These are phyloP conservation scores for Neostethus bicornis DNA, from an alignment of 2,797 vertebrate genomes.

Conservation along the genomic window DNA sequence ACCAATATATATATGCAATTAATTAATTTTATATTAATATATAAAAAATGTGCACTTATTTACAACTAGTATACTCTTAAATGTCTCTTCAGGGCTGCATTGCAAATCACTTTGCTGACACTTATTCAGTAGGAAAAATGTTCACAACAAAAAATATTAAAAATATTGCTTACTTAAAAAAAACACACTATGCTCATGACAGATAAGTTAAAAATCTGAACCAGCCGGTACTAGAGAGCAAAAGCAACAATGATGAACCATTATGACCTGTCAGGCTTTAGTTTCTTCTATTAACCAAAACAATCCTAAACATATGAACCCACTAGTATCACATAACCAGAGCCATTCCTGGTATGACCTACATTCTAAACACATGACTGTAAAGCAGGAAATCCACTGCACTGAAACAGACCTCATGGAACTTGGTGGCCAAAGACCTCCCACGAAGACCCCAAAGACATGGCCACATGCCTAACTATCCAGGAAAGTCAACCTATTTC, in stretches of 20 bases:
- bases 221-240: slow-evolving; percentile 26
- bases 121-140: background rate
- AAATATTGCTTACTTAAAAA: too few relatives aligned
- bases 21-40: too few relatives aligned
- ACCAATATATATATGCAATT: too few relatives aligned
- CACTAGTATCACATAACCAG: slow-evolving; percentile 36
- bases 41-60: too few relatives aligned
- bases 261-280: slow-evolving; percentile 9
- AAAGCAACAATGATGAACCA: slow-evolving; percentile 14
- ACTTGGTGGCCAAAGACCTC: slow-evolving; percentile 33
- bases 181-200: background rate
- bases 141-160: background rate
- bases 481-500: slow-evolving; percentile 61
- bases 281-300: slow-evolving; percentile 22
- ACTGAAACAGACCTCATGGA: slow-evolving; percentile 39
- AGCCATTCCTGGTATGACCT: slow-evolving; percentile 60
- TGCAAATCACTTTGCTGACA: too few relatives aligned
- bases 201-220: background rate
- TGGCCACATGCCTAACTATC: slow-evolving; percentile 50
- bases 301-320: slow-evolving; percentile 25
- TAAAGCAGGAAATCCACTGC: slow-evolving; percentile 26
- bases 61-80: too few relatives aligned
- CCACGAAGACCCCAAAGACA: slow-evolving; percentile 38
- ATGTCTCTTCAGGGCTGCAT: too few relatives aligned
- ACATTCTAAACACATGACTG: slow-evolving; percentile 55